Evolutionary conservation across 2,888 invertebrate species (phyloP).

Genomic region (Opisthograptis luteolata): DNA sequence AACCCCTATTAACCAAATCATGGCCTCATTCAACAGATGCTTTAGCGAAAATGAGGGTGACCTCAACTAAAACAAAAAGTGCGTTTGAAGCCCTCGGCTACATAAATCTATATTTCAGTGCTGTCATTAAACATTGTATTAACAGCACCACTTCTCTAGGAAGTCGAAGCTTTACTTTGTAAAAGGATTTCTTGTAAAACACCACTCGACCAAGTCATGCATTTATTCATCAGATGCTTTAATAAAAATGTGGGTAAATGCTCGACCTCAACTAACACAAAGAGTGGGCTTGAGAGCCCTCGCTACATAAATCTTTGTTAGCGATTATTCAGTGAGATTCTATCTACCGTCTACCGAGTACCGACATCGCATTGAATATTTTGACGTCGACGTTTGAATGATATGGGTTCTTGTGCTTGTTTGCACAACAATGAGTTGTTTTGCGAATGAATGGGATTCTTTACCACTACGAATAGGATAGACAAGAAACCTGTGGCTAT

Average conservation of each 20-base stretch:
- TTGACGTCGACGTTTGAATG: slow-evolving; percentile 11
- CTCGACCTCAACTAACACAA: slow-evolving; percentile 6
- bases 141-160: too few relatives aligned
- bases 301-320: slow-evolving; percentile 11
- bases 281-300: not conserved
- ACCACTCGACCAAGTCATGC: slow-evolving; percentile 11
- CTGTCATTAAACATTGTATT: too few relatives aligned
- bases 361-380: slow-evolving; percentile 9
- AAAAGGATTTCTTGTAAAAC: not conserved
- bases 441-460: slow-evolving; percentile 1
- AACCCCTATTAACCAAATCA: not conserved
- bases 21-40: too few relatives aligned
- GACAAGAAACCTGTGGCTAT: not conserved
- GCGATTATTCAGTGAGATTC: slow-evolving; percentile 6
- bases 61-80: too few relatives aligned
- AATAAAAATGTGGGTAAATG: not conserved
- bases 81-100: too few relatives aligned
- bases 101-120: too few relatives aligned
- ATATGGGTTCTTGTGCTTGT: not conserved
- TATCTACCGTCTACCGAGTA: not conserved
- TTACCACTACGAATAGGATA: not conserved
- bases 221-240: slow-evolving; percentile 13
- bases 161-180: too few relatives aligned
- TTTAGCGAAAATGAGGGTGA: too few relatives aligned
- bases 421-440: slow-evolving; percentile 9